phyloP scores from a whole-genome alignment of 2,113 vertebrate genomes.

The Sinocyclocheilus rhinocerous region DNA sequence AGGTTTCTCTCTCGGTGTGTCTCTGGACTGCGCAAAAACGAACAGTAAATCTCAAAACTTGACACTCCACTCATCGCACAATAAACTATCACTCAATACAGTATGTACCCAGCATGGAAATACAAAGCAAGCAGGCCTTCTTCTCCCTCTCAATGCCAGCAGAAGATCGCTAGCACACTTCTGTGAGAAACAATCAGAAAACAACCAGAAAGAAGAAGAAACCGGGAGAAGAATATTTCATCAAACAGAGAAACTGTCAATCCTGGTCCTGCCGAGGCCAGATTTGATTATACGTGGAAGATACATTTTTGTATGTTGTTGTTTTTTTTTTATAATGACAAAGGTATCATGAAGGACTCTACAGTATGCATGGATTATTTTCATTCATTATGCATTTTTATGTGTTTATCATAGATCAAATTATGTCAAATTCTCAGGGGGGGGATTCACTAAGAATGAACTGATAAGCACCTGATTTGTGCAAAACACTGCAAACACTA shows the following conservation, averaged over 20 bases:
- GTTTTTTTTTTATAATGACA: conserved; percentile 65
- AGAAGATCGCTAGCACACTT: conserved; percentile 64
- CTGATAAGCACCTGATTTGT: background rate
- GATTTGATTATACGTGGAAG: conserved; percentile 67
- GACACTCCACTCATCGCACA: conserved; percentile 50
- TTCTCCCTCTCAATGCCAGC: conserved; percentile 40
- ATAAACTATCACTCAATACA: conserved; percentile 34
- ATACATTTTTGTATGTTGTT: conserved; percentile 72
- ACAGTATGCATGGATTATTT: conserved; percentile 75
- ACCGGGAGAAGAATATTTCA: background rate
- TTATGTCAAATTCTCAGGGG: background rate
- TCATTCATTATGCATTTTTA: conserved; percentile 57
- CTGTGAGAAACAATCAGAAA: conserved; percentile 93
- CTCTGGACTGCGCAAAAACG: background rate
- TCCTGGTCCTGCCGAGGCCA: conserved; percentile 65
- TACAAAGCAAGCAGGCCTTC: conserved; percentile 58
- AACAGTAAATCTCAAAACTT: conserved; percentile 48
- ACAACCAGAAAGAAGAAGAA: conserved; percentile 68
- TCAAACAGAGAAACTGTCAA: conserved; percentile 31
- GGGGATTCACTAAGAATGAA: background rate
- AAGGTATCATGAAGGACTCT: conserved; percentile 59
- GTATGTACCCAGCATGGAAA: conserved; percentile 70
- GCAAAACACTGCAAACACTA: background rate
- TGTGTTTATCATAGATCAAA: conserved; percentile 55
- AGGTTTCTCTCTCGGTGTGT: no score